phyloP scores from a whole-genome alignment of 2,113 vertebrate species.

The Morone chrysops region DNA sequence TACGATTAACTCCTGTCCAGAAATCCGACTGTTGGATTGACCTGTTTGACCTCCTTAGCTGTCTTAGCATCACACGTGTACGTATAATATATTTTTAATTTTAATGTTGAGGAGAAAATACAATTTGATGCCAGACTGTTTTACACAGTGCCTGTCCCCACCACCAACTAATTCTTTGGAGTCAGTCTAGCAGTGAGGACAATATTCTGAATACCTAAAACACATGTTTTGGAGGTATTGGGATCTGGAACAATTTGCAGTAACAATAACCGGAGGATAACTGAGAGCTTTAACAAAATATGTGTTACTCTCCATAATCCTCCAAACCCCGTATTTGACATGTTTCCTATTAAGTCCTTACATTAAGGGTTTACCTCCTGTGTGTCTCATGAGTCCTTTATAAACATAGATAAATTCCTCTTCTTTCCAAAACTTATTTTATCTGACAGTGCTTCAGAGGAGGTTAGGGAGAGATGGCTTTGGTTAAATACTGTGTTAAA shows the following conservation, averaged over 20 bases:
- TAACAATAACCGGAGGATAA: background rate
- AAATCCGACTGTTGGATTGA: too few relatives aligned
- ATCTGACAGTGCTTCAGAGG: background rate
- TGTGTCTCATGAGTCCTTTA: background rate
- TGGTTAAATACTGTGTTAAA: background rate
- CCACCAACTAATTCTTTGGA: too few relatives aligned
- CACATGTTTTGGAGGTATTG: background rate
- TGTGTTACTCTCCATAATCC: background rate
- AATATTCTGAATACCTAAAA: background rate
- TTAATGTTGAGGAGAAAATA: background rate
- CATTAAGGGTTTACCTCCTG: background rate
- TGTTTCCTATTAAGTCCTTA: background rate
- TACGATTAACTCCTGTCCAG: too few relatives aligned
- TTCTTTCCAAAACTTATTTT: background rate
- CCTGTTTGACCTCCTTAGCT: too few relatives aligned
- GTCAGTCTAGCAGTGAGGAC: background rate
- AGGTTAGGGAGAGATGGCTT: background rate
- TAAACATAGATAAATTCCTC: background rate
- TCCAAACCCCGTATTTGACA: background rate
- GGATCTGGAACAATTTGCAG: background rate
- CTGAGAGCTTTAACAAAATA: background rate
- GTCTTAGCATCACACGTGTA: too few relatives aligned
- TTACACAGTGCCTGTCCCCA: background rate
- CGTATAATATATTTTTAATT: background rate
- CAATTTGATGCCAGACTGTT: background rate